Evolutionary conservation across 1,140 invertebrate genomes (phyloP), one percentile per base, ranked within the genome.

Genomic region (Sitobion miscanthi): DNA sequence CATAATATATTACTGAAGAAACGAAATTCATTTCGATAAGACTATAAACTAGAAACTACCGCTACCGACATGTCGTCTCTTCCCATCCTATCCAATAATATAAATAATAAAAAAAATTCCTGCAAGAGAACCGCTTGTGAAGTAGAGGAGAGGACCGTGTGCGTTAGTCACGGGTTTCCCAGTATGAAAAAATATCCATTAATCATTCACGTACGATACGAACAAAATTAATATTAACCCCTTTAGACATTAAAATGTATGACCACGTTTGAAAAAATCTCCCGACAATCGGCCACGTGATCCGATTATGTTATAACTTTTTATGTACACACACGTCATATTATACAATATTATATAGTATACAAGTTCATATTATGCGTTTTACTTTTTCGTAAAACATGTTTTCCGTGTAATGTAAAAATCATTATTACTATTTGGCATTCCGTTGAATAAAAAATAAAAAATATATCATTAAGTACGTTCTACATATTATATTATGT

Each of bases 251-350:
- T 89, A 57, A 57, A 89, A 89, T 89, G 52, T 57, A 89, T 35
- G 88, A 38, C 52, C 88, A 89, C 88, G 52, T 54, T 54, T 89
- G n/a, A 42, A 89, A 62, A 57, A 89, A 89, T 57, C 88, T 38
- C 88, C 52, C 35, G 35, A 89, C 52, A 57, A 38, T 89, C 88
- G 35, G n/a, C 49, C 52, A 57, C 88, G 88, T 89, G 88, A 57
- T 89, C 88, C 88, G 88, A 89, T 42, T 89, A 42, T 54, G 14
- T 54, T 89, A 89, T 54, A 54, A 88, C 42, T 25, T 25, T 86
- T 85, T 45, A 69, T 14, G 14, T n/a, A 35, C 42, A 9, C 21
- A 86, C 25, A 30, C 30, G 47, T 52, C 23, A 17, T 77, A n/a
- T 77, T 77, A n/a, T 77, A 77, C 6, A 17, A n/a, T 77, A 17